These are phyloP conservation scores for Regulus satrapa DNA, from an alignment of 2,113 vertebrate genomes.

Conservation along the genomic window DNA sequence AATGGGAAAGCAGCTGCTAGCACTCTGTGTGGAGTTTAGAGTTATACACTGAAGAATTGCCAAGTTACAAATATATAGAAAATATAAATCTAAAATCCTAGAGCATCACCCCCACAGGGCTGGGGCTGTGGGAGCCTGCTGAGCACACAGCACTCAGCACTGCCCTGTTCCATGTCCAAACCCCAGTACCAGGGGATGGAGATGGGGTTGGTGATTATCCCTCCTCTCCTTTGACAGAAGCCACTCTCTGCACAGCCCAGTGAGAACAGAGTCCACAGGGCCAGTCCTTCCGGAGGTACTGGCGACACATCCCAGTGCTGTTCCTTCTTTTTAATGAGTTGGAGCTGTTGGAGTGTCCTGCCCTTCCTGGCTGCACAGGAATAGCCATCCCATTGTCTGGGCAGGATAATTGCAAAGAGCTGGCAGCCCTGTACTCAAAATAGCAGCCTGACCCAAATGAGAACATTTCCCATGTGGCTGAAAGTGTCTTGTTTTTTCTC, in stretches of 20 bases:
- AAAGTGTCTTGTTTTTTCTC: not conserved
- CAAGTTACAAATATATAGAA: not conserved
- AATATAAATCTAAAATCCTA: not conserved
- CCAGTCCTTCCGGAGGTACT: not conserved
- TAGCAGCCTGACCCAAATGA: not conserved
- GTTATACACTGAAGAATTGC: not conserved
- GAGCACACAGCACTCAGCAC: not conserved
- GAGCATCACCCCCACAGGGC: not conserved
- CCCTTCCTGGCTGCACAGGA: not conserved
- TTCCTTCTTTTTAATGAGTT: not conserved
- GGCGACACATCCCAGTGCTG: not conserved
- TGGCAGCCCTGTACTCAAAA: not conserved
- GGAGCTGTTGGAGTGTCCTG: not conserved
- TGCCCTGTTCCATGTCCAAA: not conserved
- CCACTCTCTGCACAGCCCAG: not conserved
- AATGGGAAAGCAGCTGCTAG: not conserved
- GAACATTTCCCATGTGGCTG: not conserved
- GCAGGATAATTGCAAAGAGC: not conserved
- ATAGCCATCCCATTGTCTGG: not conserved
- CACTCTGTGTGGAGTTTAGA: not conserved
- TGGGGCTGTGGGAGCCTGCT: not conserved
- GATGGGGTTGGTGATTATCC: not conserved
- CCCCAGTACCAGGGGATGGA: not conserved
- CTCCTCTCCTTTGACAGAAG: not conserved
- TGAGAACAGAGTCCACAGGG: fast-evolving